These are phyloP conservation scores for Pseudobourletiella spinata DNA, from an alignment of 1,140 invertebrate genomes.

Conservation along the genomic window DNA sequence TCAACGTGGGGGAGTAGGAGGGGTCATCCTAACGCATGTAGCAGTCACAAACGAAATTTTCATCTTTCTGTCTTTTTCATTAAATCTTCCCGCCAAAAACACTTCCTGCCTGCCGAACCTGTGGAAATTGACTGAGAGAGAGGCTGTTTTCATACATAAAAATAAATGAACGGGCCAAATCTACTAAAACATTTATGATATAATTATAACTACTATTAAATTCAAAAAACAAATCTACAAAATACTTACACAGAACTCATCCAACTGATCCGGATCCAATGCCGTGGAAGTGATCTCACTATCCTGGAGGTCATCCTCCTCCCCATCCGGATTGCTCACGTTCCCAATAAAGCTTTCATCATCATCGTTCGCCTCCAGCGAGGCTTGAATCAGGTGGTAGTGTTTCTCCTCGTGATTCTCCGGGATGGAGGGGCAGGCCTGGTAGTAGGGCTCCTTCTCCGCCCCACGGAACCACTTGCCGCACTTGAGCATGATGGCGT, in stretches of 20 bases:
- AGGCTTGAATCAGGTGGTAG: neutral
- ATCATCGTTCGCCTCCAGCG: constrained; percentile 5
- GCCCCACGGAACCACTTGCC: constrained; percentile 19
- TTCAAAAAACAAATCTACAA: neutral
- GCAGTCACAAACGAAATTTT: neutral
- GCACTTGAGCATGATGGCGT: constrained; percentile 11
- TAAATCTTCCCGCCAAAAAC: neutral
- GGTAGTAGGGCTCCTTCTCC: neutral
- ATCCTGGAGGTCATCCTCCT: constrained; percentile 16
- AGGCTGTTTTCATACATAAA: too few species aligned
- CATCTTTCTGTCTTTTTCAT: neutral
- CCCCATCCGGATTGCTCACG: constrained; percentile 19
- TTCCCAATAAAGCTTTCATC: constrained; percentile 22
- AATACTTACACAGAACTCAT: constrained; percentile 31
- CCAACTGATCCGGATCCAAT: constrained; percentile 12
- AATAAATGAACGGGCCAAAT: neutral
- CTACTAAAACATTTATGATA: neutral
- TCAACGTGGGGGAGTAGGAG: too few species aligned
- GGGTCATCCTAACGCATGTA: too few species aligned
- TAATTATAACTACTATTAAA: neutral
- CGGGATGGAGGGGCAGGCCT: neutral
- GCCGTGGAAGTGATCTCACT: constrained; percentile 23
- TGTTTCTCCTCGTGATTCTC: constrained; percentile 6
- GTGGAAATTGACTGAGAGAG: too few species aligned
- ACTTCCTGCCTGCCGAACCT: constrained; percentile 7